phyloP scores from a whole-genome alignment of 2,113 vertebrate species.

The Onychostruthus taczanowskii region DNA sequence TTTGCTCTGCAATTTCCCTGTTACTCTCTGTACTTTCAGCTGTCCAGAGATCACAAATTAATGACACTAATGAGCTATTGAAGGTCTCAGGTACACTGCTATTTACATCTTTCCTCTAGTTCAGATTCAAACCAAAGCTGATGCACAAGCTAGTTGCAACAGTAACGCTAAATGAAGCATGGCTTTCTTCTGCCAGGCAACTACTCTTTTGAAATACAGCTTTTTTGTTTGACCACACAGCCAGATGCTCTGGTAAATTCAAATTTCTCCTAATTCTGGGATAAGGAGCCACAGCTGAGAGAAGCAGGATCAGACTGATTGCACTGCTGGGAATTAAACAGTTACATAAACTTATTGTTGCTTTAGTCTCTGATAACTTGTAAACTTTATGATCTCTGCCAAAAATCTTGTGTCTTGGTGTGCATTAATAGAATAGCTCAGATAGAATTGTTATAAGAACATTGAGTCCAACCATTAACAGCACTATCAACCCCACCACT shows the following conservation, averaged over 20 bases:
- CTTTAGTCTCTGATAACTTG: not conserved
- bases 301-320: not conserved
- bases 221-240: not conserved
- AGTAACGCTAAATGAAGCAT: rapidly evolving
- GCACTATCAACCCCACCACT: not conserved
- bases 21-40: not conserved
- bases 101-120: not conserved
- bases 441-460: not conserved
- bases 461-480: not conserved
- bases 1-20: not conserved
- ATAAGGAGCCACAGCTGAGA: not conserved
- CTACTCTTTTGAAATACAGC: not conserved
- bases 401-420: not conserved
- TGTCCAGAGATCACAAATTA: not conserved
- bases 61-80: not conserved
- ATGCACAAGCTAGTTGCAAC: not conserved
- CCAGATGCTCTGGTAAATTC: not conserved
- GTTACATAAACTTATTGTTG: not conserved
- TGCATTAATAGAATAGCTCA: not conserved
- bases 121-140: not conserved
- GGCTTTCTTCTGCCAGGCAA: not conserved
- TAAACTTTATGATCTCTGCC: not conserved
- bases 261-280: not conserved
- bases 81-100: not conserved
- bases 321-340: not conserved